phyloP scores from a whole-genome alignment of 2,797 vertebrate species.

The Tragopan temminckii region DNA sequence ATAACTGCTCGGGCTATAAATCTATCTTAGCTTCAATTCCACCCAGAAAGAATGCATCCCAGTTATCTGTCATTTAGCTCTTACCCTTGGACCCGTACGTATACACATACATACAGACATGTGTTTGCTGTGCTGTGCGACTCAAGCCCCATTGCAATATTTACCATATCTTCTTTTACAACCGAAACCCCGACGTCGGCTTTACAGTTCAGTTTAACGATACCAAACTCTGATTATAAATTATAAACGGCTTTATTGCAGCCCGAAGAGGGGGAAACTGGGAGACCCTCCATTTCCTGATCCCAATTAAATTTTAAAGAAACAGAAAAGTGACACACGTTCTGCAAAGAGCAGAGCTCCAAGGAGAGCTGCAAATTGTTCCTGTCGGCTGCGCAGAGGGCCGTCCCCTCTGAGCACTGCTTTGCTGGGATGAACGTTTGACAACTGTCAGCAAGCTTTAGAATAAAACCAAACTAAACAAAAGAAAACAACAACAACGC shows the following conservation, averaged over 20 bases:
- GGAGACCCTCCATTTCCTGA: conserved; percentile 49
- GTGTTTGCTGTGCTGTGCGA: background rate
- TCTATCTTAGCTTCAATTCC: background rate
- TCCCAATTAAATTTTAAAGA: conserved; percentile 79
- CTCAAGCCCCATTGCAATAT: conserved; percentile 42
- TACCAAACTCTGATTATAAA: conserved; percentile 80
- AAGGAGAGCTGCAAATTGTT: conserved; percentile 40
- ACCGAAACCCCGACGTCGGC: conserved; percentile 66
- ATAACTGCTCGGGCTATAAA: conserved; percentile 11
- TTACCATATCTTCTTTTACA: conserved; percentile 66
- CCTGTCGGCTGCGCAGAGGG: background rate
- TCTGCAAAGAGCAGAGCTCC: conserved; percentile 13
- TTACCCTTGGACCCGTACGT: conserved; percentile 26
- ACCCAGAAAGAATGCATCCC: background rate
- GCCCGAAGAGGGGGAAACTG: conserved; percentile 37
- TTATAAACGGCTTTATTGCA: conserved; percentile 59
- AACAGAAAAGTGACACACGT: conserved; percentile 60
- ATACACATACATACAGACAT: background rate
- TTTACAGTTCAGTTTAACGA: conserved; percentile 77
- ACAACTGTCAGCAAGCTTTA: conserved; percentile 63
- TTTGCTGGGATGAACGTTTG: conserved; percentile 50
- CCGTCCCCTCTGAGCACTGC: background rate
- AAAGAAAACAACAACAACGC: background rate
- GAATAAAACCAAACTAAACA: conserved; percentile 51
- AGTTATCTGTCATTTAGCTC: conserved; percentile 37